These are phyloP conservation scores for Cerceris rybyensis DNA, from an alignment of 2,888 invertebrate genomes.

Conservation along the genomic window DNA sequence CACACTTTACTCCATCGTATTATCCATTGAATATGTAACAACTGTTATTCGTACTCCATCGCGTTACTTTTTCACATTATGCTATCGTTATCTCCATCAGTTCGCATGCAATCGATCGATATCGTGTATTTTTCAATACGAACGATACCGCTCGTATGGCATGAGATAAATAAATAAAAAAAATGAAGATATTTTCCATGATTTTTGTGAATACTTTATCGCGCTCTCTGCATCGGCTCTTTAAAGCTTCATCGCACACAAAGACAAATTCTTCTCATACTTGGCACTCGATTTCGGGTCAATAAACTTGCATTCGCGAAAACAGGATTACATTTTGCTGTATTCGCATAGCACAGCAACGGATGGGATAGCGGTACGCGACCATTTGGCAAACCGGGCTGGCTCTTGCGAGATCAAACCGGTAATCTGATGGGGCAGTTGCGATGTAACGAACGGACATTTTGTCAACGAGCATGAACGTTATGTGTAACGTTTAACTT, in stretches of 20 bases:
- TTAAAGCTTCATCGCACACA: conserved; percentile 1
- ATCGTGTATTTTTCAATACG: not conserved
- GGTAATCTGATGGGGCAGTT: conserved; percentile 63
- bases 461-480: conserved; percentile 42
- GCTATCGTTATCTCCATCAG: not conserved
- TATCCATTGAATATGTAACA: conserved; percentile 40
- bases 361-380: conserved; percentile 30
- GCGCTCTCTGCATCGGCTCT: conserved; percentile 1
- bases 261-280: conserved; percentile 17
- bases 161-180: too few relatives aligned
- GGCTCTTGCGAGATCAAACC: conserved; percentile 64
- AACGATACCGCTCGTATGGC: too few relatives aligned
- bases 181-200: not conserved
- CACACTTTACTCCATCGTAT: conserved; percentile 12
- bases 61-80: conserved; percentile 22
- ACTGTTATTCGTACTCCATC: conserved; percentile 9
- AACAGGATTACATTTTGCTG: conserved; percentile 52
- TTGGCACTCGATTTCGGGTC: conserved; percentile 54
- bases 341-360: conserved; percentile 21
- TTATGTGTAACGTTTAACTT: conserved; percentile 12
- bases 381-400: conserved; percentile 61
- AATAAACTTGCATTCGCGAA: conserved; percentile 52
- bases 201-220: conserved; percentile 18
- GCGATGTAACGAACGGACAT: conserved; percentile 48
- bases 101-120: not conserved